Base-by-base conservation (phyloP, 2,113 vertebrate species). In the Pedionomus torquatus region DNA sequence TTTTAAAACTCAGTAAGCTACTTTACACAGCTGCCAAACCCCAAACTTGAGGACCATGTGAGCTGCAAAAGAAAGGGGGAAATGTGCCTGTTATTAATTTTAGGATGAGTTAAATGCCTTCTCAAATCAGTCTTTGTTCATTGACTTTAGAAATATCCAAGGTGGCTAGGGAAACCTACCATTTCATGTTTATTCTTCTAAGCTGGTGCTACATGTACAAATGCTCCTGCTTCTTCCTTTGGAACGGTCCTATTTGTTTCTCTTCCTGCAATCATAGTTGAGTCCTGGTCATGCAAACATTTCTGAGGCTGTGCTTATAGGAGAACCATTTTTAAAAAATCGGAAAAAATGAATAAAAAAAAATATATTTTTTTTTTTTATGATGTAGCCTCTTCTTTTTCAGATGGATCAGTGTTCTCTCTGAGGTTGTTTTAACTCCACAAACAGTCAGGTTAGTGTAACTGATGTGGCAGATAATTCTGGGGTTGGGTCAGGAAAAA, bases 181-280 rank as follows among this genome's bases (percentile, higher is more conserved):
- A 57, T 48, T 57, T 6, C n/a, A 13, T 5, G 3, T 35, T 23
- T 25, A 25, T 41, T 71, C 11, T 28, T 88, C 41, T 26, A 46
- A 17, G 1, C 0, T 78, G 31, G 3, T 7, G 17, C 11, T 26
- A 26, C 0, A n/a, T 26, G 21, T 3, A 10, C n/a, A 76, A 78
- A 51, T 23, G 5, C 0, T 35, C 69, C 33, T 4, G 69, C 9
- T 78, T 2, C 10, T 49, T 76, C 17, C 10, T 33, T 6, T 55
- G 12, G 9, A 30, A 9, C 13, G 1, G 3, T 21, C 28, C 25
- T 44, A 26, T 55, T 75, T 71, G 2, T 2, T 76, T 75, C 24
- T 87, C 10, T 18, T 79, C 43, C 33, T 65, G 17, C 21, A 71
- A 14, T 13, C 1, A 11, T 10, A 48, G 0, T 58, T 82, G 0